phyloP scores from a whole-genome alignment of 2,888 invertebrate species.

The Tenthredo livida region DNA sequence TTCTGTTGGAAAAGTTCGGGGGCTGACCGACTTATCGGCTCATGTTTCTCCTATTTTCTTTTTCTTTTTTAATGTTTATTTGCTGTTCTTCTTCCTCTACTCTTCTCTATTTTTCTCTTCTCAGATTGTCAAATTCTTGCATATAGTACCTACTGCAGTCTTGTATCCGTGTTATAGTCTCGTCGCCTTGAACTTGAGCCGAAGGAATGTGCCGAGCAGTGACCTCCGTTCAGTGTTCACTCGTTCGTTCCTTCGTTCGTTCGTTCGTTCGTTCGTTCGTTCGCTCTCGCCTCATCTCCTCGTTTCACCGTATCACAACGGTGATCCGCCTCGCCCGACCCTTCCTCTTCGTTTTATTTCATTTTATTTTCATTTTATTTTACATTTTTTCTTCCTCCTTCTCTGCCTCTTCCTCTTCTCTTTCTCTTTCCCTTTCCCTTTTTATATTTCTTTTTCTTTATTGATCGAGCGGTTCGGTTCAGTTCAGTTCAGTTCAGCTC shows the following conservation, averaged over 20 bases:
- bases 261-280: slow-evolving; percentile 54
- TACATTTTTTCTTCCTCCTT: neutral
- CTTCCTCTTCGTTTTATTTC: neutral
- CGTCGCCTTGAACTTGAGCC: slow-evolving; percentile 76
- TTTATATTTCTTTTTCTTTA: neutral
- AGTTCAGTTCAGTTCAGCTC: neutral
- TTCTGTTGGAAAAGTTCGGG: no score
- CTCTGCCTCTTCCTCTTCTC: neutral
- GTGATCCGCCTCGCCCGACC: slow-evolving; percentile 38
- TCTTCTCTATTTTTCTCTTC: neutral
- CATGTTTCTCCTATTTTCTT: neutral
- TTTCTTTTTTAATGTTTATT: neutral
- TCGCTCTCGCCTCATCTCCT: slow-evolving; percentile 48
- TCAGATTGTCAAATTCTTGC: neutral
- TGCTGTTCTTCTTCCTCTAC: neutral
- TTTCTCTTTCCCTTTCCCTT: neutral
- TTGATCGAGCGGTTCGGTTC: neutral
- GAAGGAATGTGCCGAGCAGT: slow-evolving; percentile 74
- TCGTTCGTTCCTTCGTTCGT: slow-evolving; percentile 58
- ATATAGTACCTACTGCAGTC: no score
- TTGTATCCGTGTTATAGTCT: slow-evolving; percentile 43
- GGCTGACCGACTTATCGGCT: no score
- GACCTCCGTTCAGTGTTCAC: slow-evolving; percentile 64
- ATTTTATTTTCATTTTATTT: neutral
- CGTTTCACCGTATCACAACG: slow-evolving; percentile 44